These are phyloP conservation scores for Rhinolophus sinicus DNA, from an alignment of 2,113 vertebrate genomes.

Conservation along the genomic window DNA sequence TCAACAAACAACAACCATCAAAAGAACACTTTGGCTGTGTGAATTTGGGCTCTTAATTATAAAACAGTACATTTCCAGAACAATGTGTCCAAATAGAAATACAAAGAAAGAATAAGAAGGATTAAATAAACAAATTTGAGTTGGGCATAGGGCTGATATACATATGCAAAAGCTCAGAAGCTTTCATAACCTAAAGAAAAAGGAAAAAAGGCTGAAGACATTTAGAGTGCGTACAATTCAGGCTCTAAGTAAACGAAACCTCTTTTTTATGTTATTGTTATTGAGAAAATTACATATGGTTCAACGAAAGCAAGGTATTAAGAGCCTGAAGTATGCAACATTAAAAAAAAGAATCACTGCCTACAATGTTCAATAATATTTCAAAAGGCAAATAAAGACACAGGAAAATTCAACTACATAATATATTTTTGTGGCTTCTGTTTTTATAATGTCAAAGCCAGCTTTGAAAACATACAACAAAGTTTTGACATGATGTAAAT, in stretches of 20 bases:
- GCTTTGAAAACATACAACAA: neutral
- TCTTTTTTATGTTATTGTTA: conserved; percentile 8
- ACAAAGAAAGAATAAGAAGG: neutral
- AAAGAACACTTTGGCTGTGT: neutral
- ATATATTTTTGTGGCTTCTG: neutral
- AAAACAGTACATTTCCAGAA: neutral
- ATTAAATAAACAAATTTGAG: neutral
- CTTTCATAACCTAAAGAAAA: neutral
- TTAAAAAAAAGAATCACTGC: conserved; percentile 2
- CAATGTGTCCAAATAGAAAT: neutral
- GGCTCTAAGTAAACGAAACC: neutral
- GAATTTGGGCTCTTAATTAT: neutral
- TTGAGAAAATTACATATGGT: neutral
- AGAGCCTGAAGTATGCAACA: neutral
- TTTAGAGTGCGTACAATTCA: neutral
- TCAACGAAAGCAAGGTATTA: neutral
- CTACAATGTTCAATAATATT: neutral
- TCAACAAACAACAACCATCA: neutral
- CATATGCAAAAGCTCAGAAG: neutral
- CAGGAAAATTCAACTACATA: neutral
- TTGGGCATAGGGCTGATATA: neutral
- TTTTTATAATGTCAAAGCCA: neutral
- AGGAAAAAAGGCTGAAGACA: neutral
- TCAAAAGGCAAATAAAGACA: conserved; percentile 28
- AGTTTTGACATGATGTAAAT: neutral